These are phyloP conservation scores for Cryptus viduatorius DNA, from an alignment of 2,888 invertebrate genomes.

Conservation along the genomic window DNA sequence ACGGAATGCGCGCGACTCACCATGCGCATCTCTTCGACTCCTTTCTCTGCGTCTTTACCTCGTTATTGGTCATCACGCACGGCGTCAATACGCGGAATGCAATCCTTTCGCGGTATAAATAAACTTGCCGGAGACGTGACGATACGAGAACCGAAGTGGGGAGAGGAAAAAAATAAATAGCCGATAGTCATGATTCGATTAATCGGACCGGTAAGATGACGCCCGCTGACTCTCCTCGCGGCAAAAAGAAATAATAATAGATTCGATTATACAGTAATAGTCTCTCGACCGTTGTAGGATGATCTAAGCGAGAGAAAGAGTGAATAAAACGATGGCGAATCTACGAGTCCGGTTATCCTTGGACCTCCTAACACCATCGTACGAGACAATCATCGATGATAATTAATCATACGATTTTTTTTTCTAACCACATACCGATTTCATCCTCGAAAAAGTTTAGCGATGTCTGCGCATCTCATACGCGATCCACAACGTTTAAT, in stretches of 20 bases:
- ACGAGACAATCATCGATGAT: conserved; percentile 52
- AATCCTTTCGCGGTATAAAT: conserved; percentile 18
- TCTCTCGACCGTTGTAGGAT: conserved; percentile 9
- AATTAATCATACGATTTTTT: conserved; percentile 54
- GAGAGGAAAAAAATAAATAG: conserved; percentile 15
- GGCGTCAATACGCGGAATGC: conserved; percentile 18
- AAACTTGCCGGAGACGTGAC: conserved; percentile 16
- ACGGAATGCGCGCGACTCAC: conserved; percentile 42
- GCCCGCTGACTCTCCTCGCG: conserved; percentile 28
- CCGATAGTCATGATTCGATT: conserved; percentile 26
- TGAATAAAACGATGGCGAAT: conserved; percentile 56
- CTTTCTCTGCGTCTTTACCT: conserved; percentile 41
- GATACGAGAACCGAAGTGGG: background rate
- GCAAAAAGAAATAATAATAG: conserved; percentile 60
- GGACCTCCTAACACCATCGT: conserved; percentile 40
- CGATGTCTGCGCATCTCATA: background rate
- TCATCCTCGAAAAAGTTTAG: background rate
- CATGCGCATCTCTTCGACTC: conserved; percentile 12
- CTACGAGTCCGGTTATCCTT: conserved; percentile 71
- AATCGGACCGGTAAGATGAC: conserved; percentile 24
- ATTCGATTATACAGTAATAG: conserved; percentile 31
- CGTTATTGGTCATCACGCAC: conserved; percentile 22
- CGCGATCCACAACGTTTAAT: background rate
- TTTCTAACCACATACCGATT: background rate
- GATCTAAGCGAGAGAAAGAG: conserved; percentile 35